Evolutionary conservation across 2,888 invertebrate genomes (phyloP), one percentile per base, ranked within the genome.

Genomic region (Campaea margaritaria): DNA sequence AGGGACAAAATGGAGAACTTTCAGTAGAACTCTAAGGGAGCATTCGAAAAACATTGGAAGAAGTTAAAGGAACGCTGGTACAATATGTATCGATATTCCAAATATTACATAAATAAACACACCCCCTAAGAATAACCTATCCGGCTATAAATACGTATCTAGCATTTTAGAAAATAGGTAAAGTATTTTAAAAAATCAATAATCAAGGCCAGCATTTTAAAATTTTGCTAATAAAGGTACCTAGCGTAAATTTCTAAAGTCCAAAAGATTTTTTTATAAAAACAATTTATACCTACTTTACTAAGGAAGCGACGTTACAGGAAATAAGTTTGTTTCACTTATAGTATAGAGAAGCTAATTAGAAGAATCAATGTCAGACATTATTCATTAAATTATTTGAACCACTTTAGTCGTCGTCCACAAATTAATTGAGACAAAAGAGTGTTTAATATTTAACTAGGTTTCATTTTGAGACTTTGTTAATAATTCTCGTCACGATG

Each of bases 251-350:
- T 73, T 69, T 73, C 75, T 74, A 73, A 61, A 67, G 54, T 64
- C 74, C 67, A 64, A 71, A 73, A 76, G 70, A 67, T 66, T 70
- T 70, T n/a, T 71, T 69, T 50, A 70, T 69, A 72, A 68, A 73
- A 72, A 72, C 73, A 78, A 81, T 78, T 80, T 75, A 78, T 81
- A 81, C 69, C 81, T 83, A 83, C 80, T 67, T 76, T 74, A 75
- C 73, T 70, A 84, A 76, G 85, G 86, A 86, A 86, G 86, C 86
- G 77, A 84, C 74, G 73, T 79, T 79, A 82, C 74, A 76, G 79
- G 77, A 80, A 76, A 70, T 76, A 67, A 72, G 65, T 65, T 70
- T 68, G 56, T 50, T 60, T 59, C 48, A 50, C 62, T 44, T 65
- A 65, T 45, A 64, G 16, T 62, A 65, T 50, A 56, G 57, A 69